Base-by-base conservation (phyloP, 2,113 vertebrate species). In the Donacobius atricapilla region DNA sequence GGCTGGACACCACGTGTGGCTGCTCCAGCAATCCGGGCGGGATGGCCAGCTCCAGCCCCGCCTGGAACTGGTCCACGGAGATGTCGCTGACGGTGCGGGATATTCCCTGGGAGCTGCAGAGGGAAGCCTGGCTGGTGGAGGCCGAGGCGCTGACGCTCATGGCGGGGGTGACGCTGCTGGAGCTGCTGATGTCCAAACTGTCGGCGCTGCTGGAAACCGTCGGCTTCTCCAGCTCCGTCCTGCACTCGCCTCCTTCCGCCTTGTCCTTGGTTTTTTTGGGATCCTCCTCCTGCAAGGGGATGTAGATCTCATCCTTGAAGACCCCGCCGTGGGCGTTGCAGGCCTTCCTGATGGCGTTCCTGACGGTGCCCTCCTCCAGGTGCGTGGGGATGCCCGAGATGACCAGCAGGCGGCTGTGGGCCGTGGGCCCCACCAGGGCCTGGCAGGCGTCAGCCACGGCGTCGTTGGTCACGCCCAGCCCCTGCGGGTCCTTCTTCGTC, bases 341-440 rank as follows among this genome's bases (percentile, higher is more conserved):
- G 7, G 99, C 99, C 75, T 99, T 98, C 40, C 99, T 98, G 96
- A 99, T 99, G 11, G 99, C 99, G 1, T 97, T 98, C 42, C 99
- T 97, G 63, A 99, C 99, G 0, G 98, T 97, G 3, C 97, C 85
- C 97, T 99, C 99, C 85, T 99, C 99, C 93, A 99, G 96, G 97
- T 99, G 99, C 4, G 99, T 99, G 25, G 99, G 99, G 90, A 99
- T 99, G 27, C 99, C 99, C 0, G 99, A 99, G 95, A 99, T 99
- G 73, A 99, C 99, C 13, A 99, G 98, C 77, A 99, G 90, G 77
- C 99, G 99, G 96, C 98, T 98, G 42, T 99, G 99, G 66, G 99
- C 99, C 0, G 99, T 99, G 73, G 99, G 98, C 23, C 99, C 99
- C 5, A 99, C 99, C 11, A 99, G 97, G 7, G 99, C 99, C 96